Evolutionary conservation across 1,140 invertebrate species (phyloP), one percentile per base, ranked within the genome.

Genomic region (Eriosoma lanigerum): DNA sequence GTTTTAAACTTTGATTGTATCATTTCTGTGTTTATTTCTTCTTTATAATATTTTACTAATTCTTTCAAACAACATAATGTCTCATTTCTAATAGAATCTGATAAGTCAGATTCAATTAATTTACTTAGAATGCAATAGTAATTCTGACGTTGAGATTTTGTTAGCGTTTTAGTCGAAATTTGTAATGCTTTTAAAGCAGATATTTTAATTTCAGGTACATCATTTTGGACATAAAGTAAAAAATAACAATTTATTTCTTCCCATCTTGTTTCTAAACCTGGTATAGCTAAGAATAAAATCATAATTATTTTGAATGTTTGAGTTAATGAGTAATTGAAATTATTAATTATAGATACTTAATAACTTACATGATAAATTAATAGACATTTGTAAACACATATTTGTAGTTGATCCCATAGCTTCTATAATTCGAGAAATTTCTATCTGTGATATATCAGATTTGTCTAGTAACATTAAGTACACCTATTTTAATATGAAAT

Each of bases 171-270:
- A 48, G 54, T 78, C 1, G 75, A 62, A 62, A 78, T 26, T 62
- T 58, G 26, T 46, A 78, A 58, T 24, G 75, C 56, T 78, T 29
- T 78, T 9, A 78, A 48, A 62, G 75, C 52, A 48, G 75, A 24
- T 0, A 78, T 60, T 78, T 48, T 78, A 10, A 78, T 29, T 46
- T 78, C 56, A 1, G 29, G 17, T 1, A 48, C 19, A 26, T 78
- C 75, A 15, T 46, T 78, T 44, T 62, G 75, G 44, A 38, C 29
- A 78, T 78, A 48, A 46, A 62, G 17, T 62, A 78, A 78, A 78
- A 78, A 78, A 21, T 44, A 60, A 78, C 75, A 78, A 78, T 56
- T 46, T 26, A 78, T 48, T 78, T 78, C 75, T 78, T 78, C 75
- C 75, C 75, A 78, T 78, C 56, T 78, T 46, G n/a, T 78, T 62